Evolutionary conservation across 2,113 vertebrate species (phyloP).

Genomic region (Mungos mungo): DNA sequence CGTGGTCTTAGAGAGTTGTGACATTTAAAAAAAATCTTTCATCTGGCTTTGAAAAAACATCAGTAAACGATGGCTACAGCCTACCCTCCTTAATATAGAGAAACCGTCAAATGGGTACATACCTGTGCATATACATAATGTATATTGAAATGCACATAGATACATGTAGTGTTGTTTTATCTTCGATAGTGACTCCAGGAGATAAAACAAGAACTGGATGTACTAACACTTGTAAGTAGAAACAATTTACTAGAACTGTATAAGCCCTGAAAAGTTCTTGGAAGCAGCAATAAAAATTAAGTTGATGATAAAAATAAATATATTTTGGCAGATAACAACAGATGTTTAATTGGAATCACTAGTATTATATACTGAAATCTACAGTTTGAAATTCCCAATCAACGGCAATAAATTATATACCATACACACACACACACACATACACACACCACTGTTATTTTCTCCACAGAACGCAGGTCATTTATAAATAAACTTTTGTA

Average conservation of each 20-base stretch:
- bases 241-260: background rate
- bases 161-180: background rate
- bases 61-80: background rate
- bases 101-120: background rate
- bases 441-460: background rate
- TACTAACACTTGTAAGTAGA: background rate
- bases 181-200: background rate
- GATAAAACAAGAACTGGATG: background rate
- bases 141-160: background rate
- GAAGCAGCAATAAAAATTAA: constrained; percentile 5
- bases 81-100: background rate
- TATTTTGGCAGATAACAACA: constrained; percentile 1
- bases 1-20: background rate
- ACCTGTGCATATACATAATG: background rate
- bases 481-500: constrained; percentile 44
- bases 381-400: constrained; percentile 27
- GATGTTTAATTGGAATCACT: background rate
- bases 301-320: constrained; percentile 27
- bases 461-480: constrained; percentile 54
- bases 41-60: background rate
- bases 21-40: background rate
- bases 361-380: background rate
- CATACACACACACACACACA: background rate
- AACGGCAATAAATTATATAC: background rate
- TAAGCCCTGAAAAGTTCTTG: background rate